Conservation (phyloP, 2,888 invertebrate species). For the Pyrocoelia pectoralis region DNA sequence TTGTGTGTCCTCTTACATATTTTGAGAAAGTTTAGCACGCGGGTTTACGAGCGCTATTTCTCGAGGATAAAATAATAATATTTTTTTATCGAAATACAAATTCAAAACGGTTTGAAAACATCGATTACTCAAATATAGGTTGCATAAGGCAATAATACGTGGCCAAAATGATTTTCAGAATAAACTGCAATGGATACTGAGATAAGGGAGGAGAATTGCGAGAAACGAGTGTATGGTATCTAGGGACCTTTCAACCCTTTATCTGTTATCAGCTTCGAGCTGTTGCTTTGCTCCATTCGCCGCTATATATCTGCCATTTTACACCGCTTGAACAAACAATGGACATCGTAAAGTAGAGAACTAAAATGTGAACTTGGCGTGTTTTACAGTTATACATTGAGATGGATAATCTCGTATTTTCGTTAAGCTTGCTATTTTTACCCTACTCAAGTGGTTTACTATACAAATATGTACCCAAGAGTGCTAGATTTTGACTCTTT, state of each 20-base stretch:
- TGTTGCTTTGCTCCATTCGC: constrained; percentile 36
- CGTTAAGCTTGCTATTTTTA: neutral
- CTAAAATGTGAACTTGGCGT: constrained; percentile 39
- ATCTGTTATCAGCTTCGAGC: constrained; percentile 49
- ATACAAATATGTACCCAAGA: no score
- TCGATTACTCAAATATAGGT: no score
- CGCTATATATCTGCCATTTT: constrained; percentile 47
- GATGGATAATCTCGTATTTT: neutral
- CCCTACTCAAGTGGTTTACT: no score
- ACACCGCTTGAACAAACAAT: constrained; percentile 45
- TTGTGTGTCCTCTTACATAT: no score
- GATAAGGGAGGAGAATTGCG: constrained; percentile 54
- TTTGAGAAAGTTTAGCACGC: no score
- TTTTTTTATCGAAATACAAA: no score
- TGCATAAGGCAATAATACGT: constrained; percentile 12
- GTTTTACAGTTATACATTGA: constrained; percentile 26
- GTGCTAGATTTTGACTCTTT: no score
- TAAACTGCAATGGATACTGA: constrained; percentile 44
- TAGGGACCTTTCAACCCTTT: constrained; percentile 48
- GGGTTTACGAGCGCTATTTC: no score
- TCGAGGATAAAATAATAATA: no score
- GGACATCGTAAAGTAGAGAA: constrained; percentile 39
- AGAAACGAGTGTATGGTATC: constrained; percentile 51
- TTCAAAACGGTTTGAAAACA: neutral
- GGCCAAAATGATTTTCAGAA: constrained; percentile 41